Conservation (phyloP, 2,888 invertebrate genomes). For the Euspilapteryx auroguttella region DNA sequence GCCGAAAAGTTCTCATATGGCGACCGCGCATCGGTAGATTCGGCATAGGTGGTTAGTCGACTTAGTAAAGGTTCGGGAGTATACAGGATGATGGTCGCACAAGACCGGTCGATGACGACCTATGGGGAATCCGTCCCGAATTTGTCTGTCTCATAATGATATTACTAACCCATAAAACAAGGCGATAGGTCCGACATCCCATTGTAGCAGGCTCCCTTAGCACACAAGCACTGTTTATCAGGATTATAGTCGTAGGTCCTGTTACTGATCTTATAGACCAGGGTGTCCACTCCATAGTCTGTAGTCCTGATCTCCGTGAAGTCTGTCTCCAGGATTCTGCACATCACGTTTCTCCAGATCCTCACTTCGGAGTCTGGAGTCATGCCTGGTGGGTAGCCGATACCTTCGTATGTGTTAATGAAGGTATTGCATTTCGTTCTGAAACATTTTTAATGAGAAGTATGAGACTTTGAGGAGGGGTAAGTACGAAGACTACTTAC, state of each 20-base stretch:
- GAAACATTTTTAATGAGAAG: constrained; percentile 8
- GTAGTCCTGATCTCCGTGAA: constrained; percentile 15
- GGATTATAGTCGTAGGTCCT: constrained; percentile 64
- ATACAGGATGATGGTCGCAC: no score
- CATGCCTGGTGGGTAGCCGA: constrained; percentile 67
- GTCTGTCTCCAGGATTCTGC: constrained; percentile 64
- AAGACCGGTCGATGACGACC: no score
- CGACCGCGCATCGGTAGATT: no score
- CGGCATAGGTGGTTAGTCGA: no score
- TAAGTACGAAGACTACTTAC: no score
- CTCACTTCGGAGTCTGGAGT: constrained; percentile 49
- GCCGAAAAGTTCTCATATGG: no score
- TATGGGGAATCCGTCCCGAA: no score
- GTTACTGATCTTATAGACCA: constrained; percentile 63
- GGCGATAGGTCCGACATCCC: constrained; percentile 71
- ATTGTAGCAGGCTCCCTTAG: constrained; percentile 38
- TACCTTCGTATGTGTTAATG: constrained; percentile 71
- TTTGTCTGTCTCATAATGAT: no score
- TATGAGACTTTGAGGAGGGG: neutral
- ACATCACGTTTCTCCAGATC: constrained; percentile 75
- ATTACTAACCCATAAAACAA: constrained; percentile 74
- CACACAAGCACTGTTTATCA: constrained; percentile 68
- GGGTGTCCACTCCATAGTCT: constrained; percentile 56
- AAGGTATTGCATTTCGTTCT: constrained; percentile 69
- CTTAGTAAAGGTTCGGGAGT: no score